These are phyloP conservation scores for Yponomeuta sedellus DNA, from an alignment of 2,888 invertebrate species.

Conservation along the genomic window DNA sequence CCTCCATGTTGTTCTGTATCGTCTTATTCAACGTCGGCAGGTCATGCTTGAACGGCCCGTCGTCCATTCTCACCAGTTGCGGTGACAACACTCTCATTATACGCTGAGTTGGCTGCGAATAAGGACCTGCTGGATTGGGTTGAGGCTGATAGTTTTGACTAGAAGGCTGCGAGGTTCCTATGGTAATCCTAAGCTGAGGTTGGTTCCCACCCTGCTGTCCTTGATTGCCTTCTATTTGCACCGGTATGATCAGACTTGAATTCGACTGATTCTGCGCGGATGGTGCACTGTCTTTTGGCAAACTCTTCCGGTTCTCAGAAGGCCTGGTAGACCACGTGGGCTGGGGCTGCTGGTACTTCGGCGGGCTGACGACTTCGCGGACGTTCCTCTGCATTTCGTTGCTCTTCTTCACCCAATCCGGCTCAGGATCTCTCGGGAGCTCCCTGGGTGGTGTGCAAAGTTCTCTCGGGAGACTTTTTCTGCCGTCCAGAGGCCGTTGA, in stretches of 20 bases:
- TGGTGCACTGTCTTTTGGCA: conserved; percentile 52
- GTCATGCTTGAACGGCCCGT: conserved; percentile 49
- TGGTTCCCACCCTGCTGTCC: conserved; percentile 44
- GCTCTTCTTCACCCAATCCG: conserved; percentile 67
- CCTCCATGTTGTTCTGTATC: conserved; percentile 47
- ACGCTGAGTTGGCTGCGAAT: conserved; percentile 70
- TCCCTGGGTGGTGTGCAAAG: conserved; percentile 61
- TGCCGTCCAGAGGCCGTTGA: conserved; percentile 57
- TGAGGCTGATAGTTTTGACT: conserved; percentile 32
- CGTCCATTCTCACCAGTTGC: conserved; percentile 69
- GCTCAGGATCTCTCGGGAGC: conserved; percentile 42
- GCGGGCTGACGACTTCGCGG: conserved; percentile 62
- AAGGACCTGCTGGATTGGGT: conserved; percentile 34
- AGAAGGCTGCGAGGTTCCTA: conserved; percentile 51
- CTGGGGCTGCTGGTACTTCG: conserved; percentile 61
- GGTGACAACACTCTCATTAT: conserved; percentile 71
- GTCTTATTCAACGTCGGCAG: conserved; percentile 55
- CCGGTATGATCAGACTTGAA: conserved; percentile 75
- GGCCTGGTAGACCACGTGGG: conserved; percentile 67
- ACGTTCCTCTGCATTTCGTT: conserved; percentile 56
- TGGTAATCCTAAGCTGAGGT: conserved; percentile 65
- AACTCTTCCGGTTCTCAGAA: conserved; percentile 63
- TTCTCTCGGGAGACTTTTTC: conserved; percentile 56
- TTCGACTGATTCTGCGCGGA: conserved; percentile 44
- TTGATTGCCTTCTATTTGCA: conserved; percentile 77